Base-by-base conservation (phyloP, 1,140 invertebrate genomes). In the Atta colombica region DNA sequence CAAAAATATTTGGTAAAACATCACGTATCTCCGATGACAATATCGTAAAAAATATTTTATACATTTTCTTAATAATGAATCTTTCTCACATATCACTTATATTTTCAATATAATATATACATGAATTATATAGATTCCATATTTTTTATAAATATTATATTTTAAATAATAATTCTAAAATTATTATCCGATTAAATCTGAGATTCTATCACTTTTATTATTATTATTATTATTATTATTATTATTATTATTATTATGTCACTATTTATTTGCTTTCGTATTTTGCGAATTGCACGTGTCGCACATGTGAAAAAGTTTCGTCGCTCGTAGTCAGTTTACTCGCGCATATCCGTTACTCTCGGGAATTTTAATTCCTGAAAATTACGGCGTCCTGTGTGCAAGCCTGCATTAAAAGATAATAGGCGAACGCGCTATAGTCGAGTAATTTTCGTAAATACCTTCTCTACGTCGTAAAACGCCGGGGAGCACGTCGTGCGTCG, bases 391-490 rank as follows among this genome's bases (percentile, higher is more conserved):
- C n/a, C 69, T 75, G 35, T 61, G 25, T 58, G 39, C 80, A 82
- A 60, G 69, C 39, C 39, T 49, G 80, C 39, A 58, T 75, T 84
- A 74, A 84, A 74, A 60, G 80, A 75, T 84, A 84, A 84, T 84
- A 49, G 80, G 55, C 39, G 49, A 75, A 51, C 28, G 28, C 69
- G 69, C 63, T 84, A 49, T 74, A 74, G 72, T 74, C 80, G 69
- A 75, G 80, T 84, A 84, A 84, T 84, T 84, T 84, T 84, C 55
- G 69, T 84, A 84, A 69, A 84, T 84, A 84, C 58, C 69, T 58
- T 63, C 55, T 74, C 68, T 10, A 75, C 55, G 25, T 31, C 45
- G 58, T 84, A 75, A 84, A 84, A 84, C 80, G 69, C 39, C 39
- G 55, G 39, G 68, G 69, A 61, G 28, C 21, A 28, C 3, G 39